phyloP scores from a whole-genome alignment of 92 coral and sea anemone genomes.

The Bergia sp. region DNA sequence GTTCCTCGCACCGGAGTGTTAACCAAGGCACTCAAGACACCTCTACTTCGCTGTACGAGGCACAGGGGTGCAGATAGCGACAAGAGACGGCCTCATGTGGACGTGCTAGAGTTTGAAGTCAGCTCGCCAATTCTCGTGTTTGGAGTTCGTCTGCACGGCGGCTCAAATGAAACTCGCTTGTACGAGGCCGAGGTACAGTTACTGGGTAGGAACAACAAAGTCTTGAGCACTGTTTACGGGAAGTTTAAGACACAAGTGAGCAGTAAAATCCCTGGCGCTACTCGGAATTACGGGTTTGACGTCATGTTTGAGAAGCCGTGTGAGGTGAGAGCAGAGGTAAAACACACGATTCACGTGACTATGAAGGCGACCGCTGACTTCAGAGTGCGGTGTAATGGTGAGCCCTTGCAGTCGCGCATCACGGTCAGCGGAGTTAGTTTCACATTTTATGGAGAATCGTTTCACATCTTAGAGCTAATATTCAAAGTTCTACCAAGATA shows the following conservation, averaged over 20 bases:
- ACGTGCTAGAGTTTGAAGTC: slow-evolving; percentile 50
- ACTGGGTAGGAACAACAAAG: slow-evolving; percentile 11
- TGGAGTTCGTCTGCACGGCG: slow-evolving; percentile 61
- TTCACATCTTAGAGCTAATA: slow-evolving; percentile 34
- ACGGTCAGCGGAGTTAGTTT: slow-evolving; percentile 23
- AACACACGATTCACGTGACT: slow-evolving; percentile 34
- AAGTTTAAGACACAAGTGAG: slow-evolving; percentile 32
- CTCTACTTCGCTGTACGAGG: slow-evolving; percentile 48
- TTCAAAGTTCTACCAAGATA: slow-evolving; percentile 12
- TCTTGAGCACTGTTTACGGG: slow-evolving; percentile 11
- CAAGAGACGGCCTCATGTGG: slow-evolving; percentile 40
- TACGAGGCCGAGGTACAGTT: slow-evolving; percentile 47
- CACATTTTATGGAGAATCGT: slow-evolving; percentile 29
- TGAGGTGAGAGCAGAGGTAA: slow-evolving; percentile 24
- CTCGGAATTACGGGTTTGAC: slow-evolving; percentile 35
- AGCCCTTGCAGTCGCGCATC: slow-evolving; percentile 23
- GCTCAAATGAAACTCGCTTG: slow-evolving; percentile 46
- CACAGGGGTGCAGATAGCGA: slow-evolving; percentile 38
- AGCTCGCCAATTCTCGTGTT: slow-evolving; percentile 47
- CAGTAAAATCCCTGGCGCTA: slow-evolving; percentile 40
- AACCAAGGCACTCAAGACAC: slow-evolving; percentile 41
- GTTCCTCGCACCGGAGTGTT: slow-evolving; percentile 50
- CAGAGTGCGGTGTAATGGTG: slow-evolving; percentile 28
- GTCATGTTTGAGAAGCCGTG: slow-evolving; percentile 18
- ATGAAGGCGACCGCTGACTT: slow-evolving; percentile 39